Percentiles rank a stretch among this genome's conserved stretches.
phyloP scores from a whole-genome alignment of 2,888 invertebrate genomes.

The Idaea aversata region DNA sequence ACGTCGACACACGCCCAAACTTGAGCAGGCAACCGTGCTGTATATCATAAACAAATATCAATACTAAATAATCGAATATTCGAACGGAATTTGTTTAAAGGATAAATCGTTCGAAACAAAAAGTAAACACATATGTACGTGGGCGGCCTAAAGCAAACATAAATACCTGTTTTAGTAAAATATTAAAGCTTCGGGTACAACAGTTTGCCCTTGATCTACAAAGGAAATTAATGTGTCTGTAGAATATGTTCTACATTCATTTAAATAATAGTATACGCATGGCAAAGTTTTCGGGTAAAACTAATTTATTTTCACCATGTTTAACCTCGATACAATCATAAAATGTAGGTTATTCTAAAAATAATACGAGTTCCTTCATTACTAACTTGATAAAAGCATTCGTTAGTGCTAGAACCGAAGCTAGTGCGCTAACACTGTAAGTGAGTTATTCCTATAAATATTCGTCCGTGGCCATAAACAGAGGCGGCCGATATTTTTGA shows the following conservation, averaged over 20 bases:
- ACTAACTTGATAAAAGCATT: neutral
- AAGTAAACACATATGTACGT: slow-evolving; percentile 14
- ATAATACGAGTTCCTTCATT: neutral
- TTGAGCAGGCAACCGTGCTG: slow-evolving; percentile 92
- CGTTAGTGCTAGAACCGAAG: neutral
- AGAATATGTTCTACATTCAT: neutral
- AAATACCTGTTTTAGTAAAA: slow-evolving; percentile 32
- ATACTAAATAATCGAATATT: neutral
- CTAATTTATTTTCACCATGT: neutral
- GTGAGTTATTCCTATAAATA: slow-evolving; percentile 23
- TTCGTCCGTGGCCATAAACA: slow-evolving; percentile 16
- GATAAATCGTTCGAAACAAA: neutral
- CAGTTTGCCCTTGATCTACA: slow-evolving; percentile 35
- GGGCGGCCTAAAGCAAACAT: slow-evolving; percentile 23
- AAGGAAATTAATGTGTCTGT: slow-evolving; percentile 20
- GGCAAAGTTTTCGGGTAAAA: neutral
- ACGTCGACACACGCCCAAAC: slow-evolving; percentile 92
- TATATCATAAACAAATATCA: slow-evolving; percentile 12
- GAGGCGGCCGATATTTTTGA: slow-evolving; percentile 8
- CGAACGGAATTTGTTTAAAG: neutral
- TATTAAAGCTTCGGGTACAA: slow-evolving; percentile 16
- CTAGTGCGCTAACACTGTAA: neutral
- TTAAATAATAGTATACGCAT: neutral
- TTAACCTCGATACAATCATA: neutral
- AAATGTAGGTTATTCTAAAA: neutral